These are phyloP conservation scores for Corapipo altera DNA, from an alignment of 2,113 vertebrate species.

Conservation along the genomic window DNA sequence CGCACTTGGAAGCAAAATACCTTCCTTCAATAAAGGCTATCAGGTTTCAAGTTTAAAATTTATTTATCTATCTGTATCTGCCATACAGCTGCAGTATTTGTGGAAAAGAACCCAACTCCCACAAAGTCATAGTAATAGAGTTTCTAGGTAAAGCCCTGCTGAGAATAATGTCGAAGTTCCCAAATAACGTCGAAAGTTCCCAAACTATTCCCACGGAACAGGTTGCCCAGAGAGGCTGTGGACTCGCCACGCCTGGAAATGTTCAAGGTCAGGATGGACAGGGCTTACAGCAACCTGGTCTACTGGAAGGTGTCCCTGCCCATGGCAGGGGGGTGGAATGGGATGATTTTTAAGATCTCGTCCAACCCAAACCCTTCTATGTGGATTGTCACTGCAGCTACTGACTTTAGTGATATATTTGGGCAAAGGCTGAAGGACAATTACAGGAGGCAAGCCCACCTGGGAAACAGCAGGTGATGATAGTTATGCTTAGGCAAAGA, in stretches of 20 bases:
- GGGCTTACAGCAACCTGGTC: not conserved
- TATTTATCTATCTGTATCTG: not conserved
- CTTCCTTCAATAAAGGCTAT: not conserved
- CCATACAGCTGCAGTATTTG: not conserved
- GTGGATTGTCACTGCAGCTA: not conserved
- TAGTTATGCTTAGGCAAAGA: not conserved
- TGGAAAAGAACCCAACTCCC: rapidly evolving
- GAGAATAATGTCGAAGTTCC: not conserved
- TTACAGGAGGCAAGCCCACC: not conserved
- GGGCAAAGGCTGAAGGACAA: not conserved
- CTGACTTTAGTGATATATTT: not conserved
- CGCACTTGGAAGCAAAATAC: not conserved
- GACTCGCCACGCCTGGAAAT: not conserved
- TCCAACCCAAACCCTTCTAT: not conserved
- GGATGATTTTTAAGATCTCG: not conserved
- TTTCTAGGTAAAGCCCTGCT: not conserved
- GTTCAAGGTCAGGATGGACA: not conserved
- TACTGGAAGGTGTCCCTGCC: not conserved
- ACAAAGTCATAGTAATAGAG: not conserved
- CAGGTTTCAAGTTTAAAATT: not conserved
- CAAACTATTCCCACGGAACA: not conserved
- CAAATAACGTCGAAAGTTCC: not conserved
- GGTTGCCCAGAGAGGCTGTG: not conserved
- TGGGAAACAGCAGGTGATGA: not conserved
- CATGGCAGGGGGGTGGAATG: not conserved